Percentiles rank a stretch among this genome's conserved stretches.
phyloP scores from a whole-genome alignment of 2,113 vertebrate genomes.

The Capra hircus region DNA sequence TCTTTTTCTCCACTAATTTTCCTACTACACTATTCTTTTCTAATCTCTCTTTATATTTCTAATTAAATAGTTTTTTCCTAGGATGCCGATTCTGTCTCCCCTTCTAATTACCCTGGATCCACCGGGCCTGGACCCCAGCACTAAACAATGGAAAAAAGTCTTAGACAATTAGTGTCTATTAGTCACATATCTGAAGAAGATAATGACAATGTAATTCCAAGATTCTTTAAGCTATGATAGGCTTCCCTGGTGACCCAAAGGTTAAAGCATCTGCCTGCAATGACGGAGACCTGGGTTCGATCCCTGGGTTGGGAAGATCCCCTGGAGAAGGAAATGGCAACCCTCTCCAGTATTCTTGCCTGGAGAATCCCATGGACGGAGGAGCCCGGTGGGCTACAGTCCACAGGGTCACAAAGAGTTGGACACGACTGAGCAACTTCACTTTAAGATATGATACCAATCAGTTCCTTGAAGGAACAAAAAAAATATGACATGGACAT shows the following conservation, averaged over 20 bases:
- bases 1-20: too few relatives aligned
- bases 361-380: rapidly evolving
- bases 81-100: rapidly evolving
- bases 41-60: too few relatives aligned
- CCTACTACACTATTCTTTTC: too few relatives aligned
- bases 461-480: neutral
- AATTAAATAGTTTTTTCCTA: too few relatives aligned
- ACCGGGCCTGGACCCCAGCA: too few relatives aligned
- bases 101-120: too few relatives aligned
- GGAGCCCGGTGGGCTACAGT: neutral
- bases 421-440: neutral
- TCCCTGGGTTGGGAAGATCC: neutral
- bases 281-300: neutral
- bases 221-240: neutral
- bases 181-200: neutral
- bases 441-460: neutral
- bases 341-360: neutral
- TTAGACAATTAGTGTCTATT: neutral
- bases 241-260: neutral
- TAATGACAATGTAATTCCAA: neutral
- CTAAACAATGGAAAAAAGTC: neutral
- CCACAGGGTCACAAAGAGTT: neutral
- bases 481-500: neutral
- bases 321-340: neutral
- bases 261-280: neutral